phyloP scores from a whole-genome alignment of 2,888 invertebrate genomes.

The Pterostichus madidus region DNA sequence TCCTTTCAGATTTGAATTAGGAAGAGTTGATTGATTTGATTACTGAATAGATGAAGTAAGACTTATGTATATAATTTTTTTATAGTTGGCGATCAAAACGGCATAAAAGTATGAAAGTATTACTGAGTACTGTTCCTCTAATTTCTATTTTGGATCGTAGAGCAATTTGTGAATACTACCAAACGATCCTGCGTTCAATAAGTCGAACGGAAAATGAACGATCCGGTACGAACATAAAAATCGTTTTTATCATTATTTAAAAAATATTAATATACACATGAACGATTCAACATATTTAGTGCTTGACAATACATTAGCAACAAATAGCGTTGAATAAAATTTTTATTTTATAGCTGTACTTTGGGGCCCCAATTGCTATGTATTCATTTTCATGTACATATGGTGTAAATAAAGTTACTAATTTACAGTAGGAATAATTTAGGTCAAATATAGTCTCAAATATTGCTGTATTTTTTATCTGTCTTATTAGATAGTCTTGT shows the following conservation, averaged over 20 bases:
- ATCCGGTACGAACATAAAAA: constrained; percentile 81
- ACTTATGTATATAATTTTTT: constrained; percentile 69
- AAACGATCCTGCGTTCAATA: constrained; percentile 84
- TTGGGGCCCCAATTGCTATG: constrained; percentile 49
- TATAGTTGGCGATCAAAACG: constrained; percentile 78
- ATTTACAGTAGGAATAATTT: background rate
- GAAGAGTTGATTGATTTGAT: too few species aligned
- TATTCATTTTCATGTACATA: constrained; percentile 51
- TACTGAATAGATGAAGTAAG: constrained; percentile 67
- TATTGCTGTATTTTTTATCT: too few species aligned
- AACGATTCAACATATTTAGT: constrained; percentile 78
- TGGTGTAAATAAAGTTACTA: background rate
- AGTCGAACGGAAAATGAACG: constrained; percentile 84
- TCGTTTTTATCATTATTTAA: constrained; percentile 89
- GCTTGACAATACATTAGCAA: constrained; percentile 53
- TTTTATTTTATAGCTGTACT: constrained; percentile 12
- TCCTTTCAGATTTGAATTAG: too few species aligned
- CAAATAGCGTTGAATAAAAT: background rate
- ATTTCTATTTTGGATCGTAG: constrained; percentile 79
- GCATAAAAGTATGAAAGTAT: constrained; percentile 74
- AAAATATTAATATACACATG: constrained; percentile 79
- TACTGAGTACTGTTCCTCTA: constrained; percentile 79
- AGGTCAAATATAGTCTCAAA: background rate
- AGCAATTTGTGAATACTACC: constrained; percentile 83
- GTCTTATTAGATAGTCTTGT: too few species aligned